A percentile compares a stretch with the other conserved stretches of the same genome.
Conservation (phyloP, 2,113 vertebrate genomes). For the Thunnus thynnus region DNA sequence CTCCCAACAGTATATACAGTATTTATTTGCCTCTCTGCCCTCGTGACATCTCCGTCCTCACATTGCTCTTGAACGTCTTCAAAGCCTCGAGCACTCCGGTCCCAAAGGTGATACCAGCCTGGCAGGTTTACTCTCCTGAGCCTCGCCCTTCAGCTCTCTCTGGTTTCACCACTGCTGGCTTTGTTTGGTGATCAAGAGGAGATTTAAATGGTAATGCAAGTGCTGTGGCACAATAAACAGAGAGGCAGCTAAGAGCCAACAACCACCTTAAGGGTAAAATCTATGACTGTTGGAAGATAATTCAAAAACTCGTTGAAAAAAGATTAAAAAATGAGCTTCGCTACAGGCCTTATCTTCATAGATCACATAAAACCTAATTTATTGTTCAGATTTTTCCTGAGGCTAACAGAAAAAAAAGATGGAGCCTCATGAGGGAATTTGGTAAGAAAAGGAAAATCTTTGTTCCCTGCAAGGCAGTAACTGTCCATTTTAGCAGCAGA, state of each 20-base stretch:
- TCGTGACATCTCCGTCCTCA: conserved; percentile 9
- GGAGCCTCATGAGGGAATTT: not conserved
- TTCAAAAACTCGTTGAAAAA: not conserved
- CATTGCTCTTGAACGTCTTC: conserved; percentile 10
- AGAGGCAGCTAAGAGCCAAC: not conserved
- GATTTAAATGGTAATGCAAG: conserved; percentile 20
- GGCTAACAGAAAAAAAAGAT: conserved; percentile 3
- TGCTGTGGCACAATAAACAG: not conserved
- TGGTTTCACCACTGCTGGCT: conserved; percentile 35
- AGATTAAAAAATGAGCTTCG: not conserved
- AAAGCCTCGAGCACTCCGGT: conserved; percentile 42
- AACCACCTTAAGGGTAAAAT: conserved; percentile 14
- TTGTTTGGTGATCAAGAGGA: conserved; percentile 28
- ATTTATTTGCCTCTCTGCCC: not conserved
- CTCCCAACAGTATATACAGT: not conserved
- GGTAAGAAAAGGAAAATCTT: not conserved
- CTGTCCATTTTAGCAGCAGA: conserved; percentile 2
- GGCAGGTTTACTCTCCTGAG: conserved; percentile 15
- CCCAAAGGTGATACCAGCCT: conserved; percentile 33
- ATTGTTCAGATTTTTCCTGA: not conserved
- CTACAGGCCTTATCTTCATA: conserved; percentile 11
- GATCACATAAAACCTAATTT: conserved; percentile 5
- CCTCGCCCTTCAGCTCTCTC: not conserved
- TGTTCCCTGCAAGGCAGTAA: not conserved
- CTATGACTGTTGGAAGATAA: not conserved